Base-by-base conservation (phyloP, 2,888 invertebrate genomes). In the Strigamia maritima region DNA sequence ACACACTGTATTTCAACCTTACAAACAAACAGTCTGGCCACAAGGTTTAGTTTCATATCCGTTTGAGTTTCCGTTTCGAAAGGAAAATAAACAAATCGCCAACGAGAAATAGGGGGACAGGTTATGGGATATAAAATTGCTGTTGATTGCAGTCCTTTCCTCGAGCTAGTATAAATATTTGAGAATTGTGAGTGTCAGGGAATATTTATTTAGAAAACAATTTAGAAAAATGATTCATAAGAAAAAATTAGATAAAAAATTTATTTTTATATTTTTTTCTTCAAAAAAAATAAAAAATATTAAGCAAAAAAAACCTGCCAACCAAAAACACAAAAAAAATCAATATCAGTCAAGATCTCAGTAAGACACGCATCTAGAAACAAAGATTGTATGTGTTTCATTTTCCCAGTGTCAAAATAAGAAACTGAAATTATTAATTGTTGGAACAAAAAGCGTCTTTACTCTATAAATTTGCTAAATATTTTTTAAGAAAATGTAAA, bases 161-260 rank as follows among this genome's bases (percentile, higher is more conserved):
- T 28, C 65, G 16, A 26, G 70, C 26, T 28, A 28, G 24, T 12
- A 70, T 70, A 70, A 70, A 70, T 70, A 70, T 70, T 70, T 70
- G 28, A 28, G 28, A 14, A 28, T 70, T 28, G 26, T 70, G 70
- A 19, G 70, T 70, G 70, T 70, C 28, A 28, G 26, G 22, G 24
- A 54, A 24, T 24, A 24, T 65, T 65, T 70, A 70, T 70, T 70
- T 70, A 70, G 10, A 70, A 70, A 70, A 70, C 26, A 70, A n/a
- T 70, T 70, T 49, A 3, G 19, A 24, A 60, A 60, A 60, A 19
- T 22, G 60, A n/a, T 60, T 60, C 60, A 19, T n/a, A 35, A 35
- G 10, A 35, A 35, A 4, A 35, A 35, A 35, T 4, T 35, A 35
- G 10, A 35, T 8, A 35, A 4, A 35, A 31, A 31, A 31, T 4